phyloP scores from a whole-genome alignment of 2,113 vertebrate species.

The Rhinopomastus cyanomelas region DNA sequence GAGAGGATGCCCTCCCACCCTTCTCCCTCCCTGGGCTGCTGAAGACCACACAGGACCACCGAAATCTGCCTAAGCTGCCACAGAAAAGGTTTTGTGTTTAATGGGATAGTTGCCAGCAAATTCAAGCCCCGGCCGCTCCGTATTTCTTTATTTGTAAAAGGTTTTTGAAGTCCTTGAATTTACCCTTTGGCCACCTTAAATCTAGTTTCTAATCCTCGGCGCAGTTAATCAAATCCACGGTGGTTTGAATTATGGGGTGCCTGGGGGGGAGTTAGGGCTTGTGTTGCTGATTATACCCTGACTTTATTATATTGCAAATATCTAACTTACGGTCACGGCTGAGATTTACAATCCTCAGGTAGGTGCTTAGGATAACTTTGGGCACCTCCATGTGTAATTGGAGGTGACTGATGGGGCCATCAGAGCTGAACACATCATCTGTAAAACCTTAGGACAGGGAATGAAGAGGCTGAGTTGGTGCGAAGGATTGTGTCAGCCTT shows the following conservation, averaged over 20 bases:
- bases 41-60: not conserved
- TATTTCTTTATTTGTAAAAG: conserved; percentile 29
- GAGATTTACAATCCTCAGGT: conserved; percentile 37
- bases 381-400: not conserved
- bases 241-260: conserved; percentile 47
- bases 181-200: conserved; percentile 51
- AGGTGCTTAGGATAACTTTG: conserved; percentile 37
- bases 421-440: not conserved
- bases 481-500: not conserved
- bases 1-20: not conserved
- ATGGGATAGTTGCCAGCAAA: conserved; percentile 1
- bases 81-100: conserved; percentile 33
- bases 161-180: conserved; percentile 43
- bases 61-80: not conserved
- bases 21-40: not conserved
- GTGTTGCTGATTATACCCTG: conserved; percentile 53
- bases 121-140: not conserved
- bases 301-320: conserved; percentile 44
- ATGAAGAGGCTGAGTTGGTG: not conserved
- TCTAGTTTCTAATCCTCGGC: not conserved
- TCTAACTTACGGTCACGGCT: not conserved
- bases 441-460: not conserved
- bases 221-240: conserved; percentile 18
- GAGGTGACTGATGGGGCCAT: conserved; percentile 1
- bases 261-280: conserved; percentile 29